Conservation (phyloP, 2,113 vertebrate species). For the Elephas maximus region DNA sequence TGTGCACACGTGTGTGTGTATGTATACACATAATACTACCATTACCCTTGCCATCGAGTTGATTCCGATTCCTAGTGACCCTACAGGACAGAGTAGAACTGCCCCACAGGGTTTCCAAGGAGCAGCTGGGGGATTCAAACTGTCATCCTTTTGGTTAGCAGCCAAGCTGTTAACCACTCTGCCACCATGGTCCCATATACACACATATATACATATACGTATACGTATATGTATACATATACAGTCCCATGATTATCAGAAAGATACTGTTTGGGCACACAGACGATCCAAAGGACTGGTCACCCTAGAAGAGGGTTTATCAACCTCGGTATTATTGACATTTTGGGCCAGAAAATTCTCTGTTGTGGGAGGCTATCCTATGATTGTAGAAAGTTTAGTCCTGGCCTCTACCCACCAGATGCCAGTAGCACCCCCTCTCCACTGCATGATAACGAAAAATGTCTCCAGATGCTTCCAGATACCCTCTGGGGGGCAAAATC, state of each 20-base stretch:
- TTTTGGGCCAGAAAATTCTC: background rate
- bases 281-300: constrained; percentile 18
- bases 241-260: background rate
- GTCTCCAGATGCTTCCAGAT: background rate
- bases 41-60: too few relatives aligned
- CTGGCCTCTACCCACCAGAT: background rate
- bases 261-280: background rate
- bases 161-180: too few relatives aligned
- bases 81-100: too few relatives aligned
- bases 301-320: background rate
- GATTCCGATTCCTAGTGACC: too few relatives aligned
- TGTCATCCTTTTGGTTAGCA: too few relatives aligned
- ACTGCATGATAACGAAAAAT: background rate
- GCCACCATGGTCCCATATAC: too few relatives aligned
- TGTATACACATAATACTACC: too few relatives aligned
- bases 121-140: too few relatives aligned
- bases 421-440: background rate
- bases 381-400: background rate
- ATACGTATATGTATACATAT: background rate
- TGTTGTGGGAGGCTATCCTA: background rate
- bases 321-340: background rate
- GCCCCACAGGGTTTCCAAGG: too few relatives aligned
- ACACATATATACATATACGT: too few relatives aligned
- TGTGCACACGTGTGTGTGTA: too few relatives aligned
- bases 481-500: background rate